Conservation (phyloP, 2,797 vertebrate genomes). For the Champsocephalus esox region DNA sequence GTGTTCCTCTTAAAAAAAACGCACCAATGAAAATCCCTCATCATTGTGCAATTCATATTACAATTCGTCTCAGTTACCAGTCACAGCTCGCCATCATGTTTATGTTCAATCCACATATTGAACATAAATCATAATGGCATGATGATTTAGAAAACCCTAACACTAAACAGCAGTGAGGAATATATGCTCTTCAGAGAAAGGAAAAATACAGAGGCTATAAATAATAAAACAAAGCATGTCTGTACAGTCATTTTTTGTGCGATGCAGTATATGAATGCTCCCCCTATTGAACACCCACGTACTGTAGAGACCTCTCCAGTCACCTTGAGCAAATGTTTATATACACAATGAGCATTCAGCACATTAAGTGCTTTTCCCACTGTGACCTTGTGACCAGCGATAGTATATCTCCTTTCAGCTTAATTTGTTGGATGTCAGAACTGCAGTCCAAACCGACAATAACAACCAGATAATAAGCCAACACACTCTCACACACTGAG, state of each 20-base stretch:
- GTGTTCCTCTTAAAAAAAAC: conserved; percentile 18
- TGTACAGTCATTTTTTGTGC: conserved; percentile 43
- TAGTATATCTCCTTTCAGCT: conserved; percentile 69
- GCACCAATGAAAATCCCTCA: conserved; percentile 12
- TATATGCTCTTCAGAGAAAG: conserved; percentile 34
- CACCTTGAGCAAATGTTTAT: conserved; percentile 70
- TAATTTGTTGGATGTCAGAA: conserved; percentile 84
- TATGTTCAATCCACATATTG: conserved; percentile 39
- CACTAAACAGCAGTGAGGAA: conserved; percentile 40
- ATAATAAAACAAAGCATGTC: conserved; percentile 58
- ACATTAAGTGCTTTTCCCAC: conserved; percentile 57
- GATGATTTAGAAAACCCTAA: conserved; percentile 28
- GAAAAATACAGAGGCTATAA: conserved; percentile 51
- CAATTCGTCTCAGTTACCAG: conserved; percentile 43
- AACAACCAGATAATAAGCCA: conserved; percentile 71
- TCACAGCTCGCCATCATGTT: conserved; percentile 21
- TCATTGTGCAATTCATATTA: conserved; percentile 25
- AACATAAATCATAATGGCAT: conserved; percentile 39
- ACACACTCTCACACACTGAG: conserved; percentile 60
- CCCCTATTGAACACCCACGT: conserved; percentile 59
- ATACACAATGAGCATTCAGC: conserved; percentile 65
- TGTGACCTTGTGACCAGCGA: conserved; percentile 67
- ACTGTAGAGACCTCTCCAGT: conserved; percentile 65
- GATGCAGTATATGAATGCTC: conserved; percentile 47
- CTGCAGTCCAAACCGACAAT: conserved; percentile 87